Base-by-base conservation (phyloP, 2,797 vertebrate species). In the Spea hammondii region DNA sequence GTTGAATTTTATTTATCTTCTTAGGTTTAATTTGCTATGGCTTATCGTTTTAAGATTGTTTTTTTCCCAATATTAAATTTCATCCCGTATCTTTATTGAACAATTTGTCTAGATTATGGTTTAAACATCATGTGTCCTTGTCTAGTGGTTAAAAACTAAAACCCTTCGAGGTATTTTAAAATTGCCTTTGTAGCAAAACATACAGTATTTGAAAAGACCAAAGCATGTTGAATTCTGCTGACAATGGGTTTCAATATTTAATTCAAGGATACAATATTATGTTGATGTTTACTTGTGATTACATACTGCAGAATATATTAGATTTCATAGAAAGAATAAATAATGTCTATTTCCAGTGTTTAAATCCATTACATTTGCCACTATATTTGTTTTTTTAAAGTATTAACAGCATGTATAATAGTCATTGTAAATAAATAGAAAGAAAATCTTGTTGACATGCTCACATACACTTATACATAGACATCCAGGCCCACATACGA, bases 21-120 rank as follows among this genome's bases (percentile, higher is more conserved):
- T 14, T 50, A 51, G 3, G 13, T 51, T 50, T 69, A 69, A 68
- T 68, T 51, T 69, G 14, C 67, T 69, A 4, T 5, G 48, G n/a
- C 11, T 17, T 50, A 69, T 9, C n/a, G 17, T 51, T 11, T 17
- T 32, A 2, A 51, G 47, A 6, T 10, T 51, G 5, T 32, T 6
- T 53, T 5, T 17, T n/a, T 6, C 5, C n/a, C 14, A 64, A 14
- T 69, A 10, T 17, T 17, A 69, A 6, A 51, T 49, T 50, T 11
- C n/a, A 17, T 69, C 49, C 32, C 32, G 13, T 51, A n/a, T 14
- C 7, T 69, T 69, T 69, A 69, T 69, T 51, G 67, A 69, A 69
- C 48, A 46, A 69, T 69, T 49, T 53, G 6, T 69, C 67, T 69
- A 32, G 13, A 69, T 53, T 69, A 51, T 17, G 49, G 11, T 51